Evolutionary conservation across 2,888 invertebrate genomes (phyloP).

Genomic region (Rhingia rostrata): DNA sequence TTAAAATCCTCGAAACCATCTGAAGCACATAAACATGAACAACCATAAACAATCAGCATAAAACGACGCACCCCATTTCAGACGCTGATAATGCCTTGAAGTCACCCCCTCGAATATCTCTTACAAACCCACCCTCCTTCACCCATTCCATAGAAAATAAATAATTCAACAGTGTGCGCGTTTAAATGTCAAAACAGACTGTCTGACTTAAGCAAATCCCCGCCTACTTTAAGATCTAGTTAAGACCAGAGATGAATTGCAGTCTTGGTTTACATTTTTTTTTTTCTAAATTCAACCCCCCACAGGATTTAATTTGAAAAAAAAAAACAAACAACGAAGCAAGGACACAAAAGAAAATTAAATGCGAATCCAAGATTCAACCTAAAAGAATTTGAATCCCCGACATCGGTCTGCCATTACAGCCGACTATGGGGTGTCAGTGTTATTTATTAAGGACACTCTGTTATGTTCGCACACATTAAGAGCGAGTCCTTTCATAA

Average conservation of each 20-base stretch:
- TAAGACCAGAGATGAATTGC: constrained; percentile 15
- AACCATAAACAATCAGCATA: no score
- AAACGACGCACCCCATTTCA: not conserved
- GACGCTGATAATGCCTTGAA: not conserved
- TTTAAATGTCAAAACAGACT: constrained; percentile 58
- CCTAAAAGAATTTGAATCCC: constrained; percentile 53
- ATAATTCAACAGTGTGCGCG: constrained; percentile 55
- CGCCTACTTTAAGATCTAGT: constrained; percentile 59
- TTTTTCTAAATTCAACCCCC: constrained; percentile 1
- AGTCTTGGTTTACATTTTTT: not conserved
- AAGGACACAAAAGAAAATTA: constrained; percentile 21
- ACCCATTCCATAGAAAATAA: constrained; percentile 31
- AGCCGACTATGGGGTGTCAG: constrained; percentile 11
- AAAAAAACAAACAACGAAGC: not conserved
- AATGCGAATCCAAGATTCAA: constrained; percentile 26
- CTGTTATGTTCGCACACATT: constrained; percentile 59
- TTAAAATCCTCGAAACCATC: no score
- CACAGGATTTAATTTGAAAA: not conserved
- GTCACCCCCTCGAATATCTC: not conserved
- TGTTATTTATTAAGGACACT: constrained; percentile 54
- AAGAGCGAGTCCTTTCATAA: constrained; percentile 60
- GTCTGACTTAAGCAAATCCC: constrained; percentile 50
- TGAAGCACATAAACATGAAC: no score
- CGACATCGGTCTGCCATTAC: constrained; percentile 34
- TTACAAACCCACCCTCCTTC: not conserved